These are phyloP conservation scores for Apotomis capreana DNA, from an alignment of 2,888 invertebrate genomes.

Conservation along the genomic window DNA sequence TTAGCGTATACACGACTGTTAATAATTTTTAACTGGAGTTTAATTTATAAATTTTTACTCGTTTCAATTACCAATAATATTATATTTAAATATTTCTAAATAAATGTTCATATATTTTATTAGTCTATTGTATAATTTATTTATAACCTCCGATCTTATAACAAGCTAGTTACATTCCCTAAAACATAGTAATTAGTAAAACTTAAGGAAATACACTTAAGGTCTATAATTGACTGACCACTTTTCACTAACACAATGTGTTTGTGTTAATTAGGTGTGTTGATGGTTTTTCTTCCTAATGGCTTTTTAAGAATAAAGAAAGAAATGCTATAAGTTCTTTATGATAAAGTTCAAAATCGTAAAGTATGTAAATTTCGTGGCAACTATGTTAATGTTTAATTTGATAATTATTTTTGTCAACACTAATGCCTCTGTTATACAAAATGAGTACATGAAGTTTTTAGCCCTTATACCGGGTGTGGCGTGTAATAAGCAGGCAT, in stretches of 20 bases:
- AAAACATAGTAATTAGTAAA: neutral
- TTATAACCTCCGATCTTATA: conserved; percentile 9
- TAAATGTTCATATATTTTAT: conserved; percentile 3
- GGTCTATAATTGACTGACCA: neutral
- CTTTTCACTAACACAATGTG: neutral
- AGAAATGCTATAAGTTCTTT: neutral
- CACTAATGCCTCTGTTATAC: neutral
- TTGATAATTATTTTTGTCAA: conserved; percentile 17
- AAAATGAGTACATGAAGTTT: too few species aligned
- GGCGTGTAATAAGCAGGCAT: too few species aligned
- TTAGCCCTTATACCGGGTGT: too few species aligned
- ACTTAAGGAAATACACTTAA: neutral
- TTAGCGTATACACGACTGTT: too few species aligned
- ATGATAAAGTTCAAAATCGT: conserved; percentile 2
- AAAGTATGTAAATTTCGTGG: neutral
- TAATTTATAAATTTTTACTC: too few species aligned
- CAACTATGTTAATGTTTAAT: neutral
- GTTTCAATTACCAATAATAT: too few species aligned
- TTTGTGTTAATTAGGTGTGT: conserved; percentile 34
- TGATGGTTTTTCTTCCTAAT: conserved; percentile 20
- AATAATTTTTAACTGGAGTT: too few species aligned
- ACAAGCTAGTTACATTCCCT: conserved; percentile 13
- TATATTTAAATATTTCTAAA: neutral
- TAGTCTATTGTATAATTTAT: conserved; percentile 8
- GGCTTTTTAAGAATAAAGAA: neutral